These are phyloP conservation scores for Neodiprion pinetum DNA, from an alignment of 1,140 invertebrate species.

Conservation along the genomic window DNA sequence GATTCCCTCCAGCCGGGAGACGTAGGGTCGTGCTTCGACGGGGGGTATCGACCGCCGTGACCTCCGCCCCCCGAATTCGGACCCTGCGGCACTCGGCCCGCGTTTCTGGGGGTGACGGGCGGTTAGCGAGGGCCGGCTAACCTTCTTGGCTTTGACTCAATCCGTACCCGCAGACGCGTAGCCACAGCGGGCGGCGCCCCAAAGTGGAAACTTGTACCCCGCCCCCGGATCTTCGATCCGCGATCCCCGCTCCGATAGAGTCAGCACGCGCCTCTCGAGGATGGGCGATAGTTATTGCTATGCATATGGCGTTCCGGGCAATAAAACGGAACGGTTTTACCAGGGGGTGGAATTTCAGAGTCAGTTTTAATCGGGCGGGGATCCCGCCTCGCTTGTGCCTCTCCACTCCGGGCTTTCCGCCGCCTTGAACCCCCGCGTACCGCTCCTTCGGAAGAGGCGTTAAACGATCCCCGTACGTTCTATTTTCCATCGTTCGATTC, in stretches of 20 bases:
- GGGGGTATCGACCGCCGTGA: background rate
- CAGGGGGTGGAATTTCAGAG: constrained; percentile 47
- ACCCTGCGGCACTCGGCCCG: no score
- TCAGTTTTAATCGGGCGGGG: constrained; percentile 48
- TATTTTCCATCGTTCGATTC: constrained; percentile 22
- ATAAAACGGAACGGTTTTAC: constrained; percentile 52
- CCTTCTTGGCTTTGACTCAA: no score
- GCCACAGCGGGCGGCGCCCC: no score
- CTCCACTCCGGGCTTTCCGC: background rate
- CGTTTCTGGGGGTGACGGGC: no score
- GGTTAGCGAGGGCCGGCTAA: no score
- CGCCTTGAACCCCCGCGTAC: constrained; percentile 8
- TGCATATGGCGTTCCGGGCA: constrained; percentile 53
- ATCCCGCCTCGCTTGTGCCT: background rate
- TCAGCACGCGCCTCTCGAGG: constrained; percentile 29
- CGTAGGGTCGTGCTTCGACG: background rate
- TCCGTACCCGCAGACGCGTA: no score
- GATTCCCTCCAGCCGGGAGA: no score
- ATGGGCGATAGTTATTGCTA: constrained; percentile 51
- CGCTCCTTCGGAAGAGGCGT: background rate
- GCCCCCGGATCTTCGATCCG: background rate
- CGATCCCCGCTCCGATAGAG: constrained; percentile 4
- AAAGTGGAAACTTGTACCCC: background rate
- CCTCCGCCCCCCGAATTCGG: no score
- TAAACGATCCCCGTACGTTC: constrained; percentile 6